A percentile compares a stretch with the other conserved stretches of the same genome.
Conservation (phyloP, 2,113 vertebrate species). For the Prolemur simus region DNA sequence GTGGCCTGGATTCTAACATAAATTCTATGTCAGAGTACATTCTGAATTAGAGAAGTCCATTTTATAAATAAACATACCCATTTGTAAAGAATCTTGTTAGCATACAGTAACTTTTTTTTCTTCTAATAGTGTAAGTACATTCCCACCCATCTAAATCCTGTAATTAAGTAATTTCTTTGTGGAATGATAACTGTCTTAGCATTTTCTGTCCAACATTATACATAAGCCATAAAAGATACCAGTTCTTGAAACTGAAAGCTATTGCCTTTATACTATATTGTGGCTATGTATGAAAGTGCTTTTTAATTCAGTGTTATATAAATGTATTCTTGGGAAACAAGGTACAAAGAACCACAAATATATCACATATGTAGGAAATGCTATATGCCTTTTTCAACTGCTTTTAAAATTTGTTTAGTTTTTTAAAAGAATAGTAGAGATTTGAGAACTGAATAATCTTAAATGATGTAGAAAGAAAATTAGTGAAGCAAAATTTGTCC, state of each 20-base stretch:
- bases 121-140: background rate
- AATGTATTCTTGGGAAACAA: constrained; percentile 11
- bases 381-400: background rate
- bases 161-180: background rate
- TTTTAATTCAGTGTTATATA: constrained; percentile 14
- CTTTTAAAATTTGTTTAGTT: constrained; percentile 11
- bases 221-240: constrained; percentile 11
- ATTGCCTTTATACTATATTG: background rate
- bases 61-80: background rate
- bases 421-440: constrained; percentile 47
- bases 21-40: background rate
- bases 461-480: constrained; percentile 26
- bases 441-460: constrained; percentile 42
- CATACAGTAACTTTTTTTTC: background rate
- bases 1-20: background rate
- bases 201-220: background rate
- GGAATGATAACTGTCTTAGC: background rate
- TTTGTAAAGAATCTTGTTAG: constrained; percentile 8
- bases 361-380: background rate
- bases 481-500: constrained; percentile 53
- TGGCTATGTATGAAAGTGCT: background rate
- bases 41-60: constrained; percentile 15
- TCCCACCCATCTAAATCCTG: background rate
- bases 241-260: constrained; percentile 23
- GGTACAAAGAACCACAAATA: background rate